Conservation (phyloP, 2,888 invertebrate species). For the Bembecia ichneumoniformis region DNA sequence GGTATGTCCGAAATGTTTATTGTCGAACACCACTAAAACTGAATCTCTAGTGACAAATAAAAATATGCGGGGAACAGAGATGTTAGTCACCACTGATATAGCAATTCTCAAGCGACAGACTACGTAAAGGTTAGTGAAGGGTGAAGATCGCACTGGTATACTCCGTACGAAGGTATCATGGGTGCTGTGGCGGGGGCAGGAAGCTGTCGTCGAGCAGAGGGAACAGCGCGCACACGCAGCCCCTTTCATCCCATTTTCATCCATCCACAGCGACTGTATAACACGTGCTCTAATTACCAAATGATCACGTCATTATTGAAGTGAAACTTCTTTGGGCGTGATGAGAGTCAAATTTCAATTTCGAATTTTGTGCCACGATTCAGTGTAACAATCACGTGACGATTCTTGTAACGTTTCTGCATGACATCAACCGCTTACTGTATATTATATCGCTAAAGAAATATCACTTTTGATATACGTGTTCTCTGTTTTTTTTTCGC, state of each 20-base stretch:
- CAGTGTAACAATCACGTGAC: too few species aligned
- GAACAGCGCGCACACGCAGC: slow-evolving; percentile 34
- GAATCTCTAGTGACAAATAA: background rate
- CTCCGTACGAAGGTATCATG: slow-evolving; percentile 46
- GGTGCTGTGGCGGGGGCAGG: slow-evolving; percentile 51
- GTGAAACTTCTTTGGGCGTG: background rate
- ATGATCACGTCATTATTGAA: background rate
- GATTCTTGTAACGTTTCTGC: too few species aligned
- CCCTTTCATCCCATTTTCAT: slow-evolving; percentile 45
- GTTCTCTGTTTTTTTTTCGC: too few species aligned
- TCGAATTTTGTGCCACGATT: too few species aligned
- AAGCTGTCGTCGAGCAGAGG: slow-evolving; percentile 28
- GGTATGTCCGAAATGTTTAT: background rate
- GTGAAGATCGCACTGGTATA: slow-evolving; percentile 19
- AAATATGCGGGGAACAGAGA: background rate
- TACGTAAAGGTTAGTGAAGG: background rate
- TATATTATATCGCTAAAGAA: too few species aligned
- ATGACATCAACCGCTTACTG: too few species aligned
- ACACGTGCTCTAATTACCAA: slow-evolving; percentile 7
- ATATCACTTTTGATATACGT: too few species aligned
- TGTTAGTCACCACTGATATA: background rate
- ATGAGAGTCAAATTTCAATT: too few species aligned
- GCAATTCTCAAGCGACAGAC: background rate
- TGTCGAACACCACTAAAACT: background rate
- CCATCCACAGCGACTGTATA: slow-evolving; percentile 75